Conservation (phyloP, 2,888 invertebrate genomes). For the Drosophila mercatorum region DNA sequence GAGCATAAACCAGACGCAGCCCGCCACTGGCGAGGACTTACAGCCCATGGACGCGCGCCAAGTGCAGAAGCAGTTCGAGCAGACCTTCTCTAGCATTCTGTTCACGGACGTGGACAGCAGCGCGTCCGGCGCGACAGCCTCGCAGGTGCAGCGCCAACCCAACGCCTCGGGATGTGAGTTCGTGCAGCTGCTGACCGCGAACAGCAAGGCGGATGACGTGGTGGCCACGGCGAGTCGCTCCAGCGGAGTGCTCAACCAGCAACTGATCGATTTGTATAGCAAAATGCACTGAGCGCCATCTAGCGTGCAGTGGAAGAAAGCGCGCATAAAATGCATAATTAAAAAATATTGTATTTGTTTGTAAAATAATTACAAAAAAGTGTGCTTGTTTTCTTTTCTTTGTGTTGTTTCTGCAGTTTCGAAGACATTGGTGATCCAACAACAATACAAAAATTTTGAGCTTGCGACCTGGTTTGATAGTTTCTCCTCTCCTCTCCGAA, state of each 20-base stretch:
- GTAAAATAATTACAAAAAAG: conserved; percentile 76
- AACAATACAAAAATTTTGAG: conserved; percentile 67
- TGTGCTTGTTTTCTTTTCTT: conserved; percentile 23
- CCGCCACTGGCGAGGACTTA: conserved; percentile 61
- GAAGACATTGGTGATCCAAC: conserved; percentile 72
- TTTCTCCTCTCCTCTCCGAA: not conserved
- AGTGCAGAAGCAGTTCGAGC: conserved; percentile 78
- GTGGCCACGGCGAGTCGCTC: conserved; percentile 3
- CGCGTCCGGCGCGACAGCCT: conserved; percentile 2
- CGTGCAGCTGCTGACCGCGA: conserved; percentile 62
- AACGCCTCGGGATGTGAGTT: conserved; percentile 65
- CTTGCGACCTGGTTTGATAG: conserved; percentile 56
- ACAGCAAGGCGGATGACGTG: conserved; percentile 11
- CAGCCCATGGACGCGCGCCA: conserved; percentile 73
- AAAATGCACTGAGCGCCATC: conserved; percentile 64
- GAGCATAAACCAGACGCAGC: conserved; percentile 48
- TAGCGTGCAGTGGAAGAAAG: conserved; percentile 1
- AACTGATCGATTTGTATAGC: conserved; percentile 78
- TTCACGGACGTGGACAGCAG: conserved; percentile 71
- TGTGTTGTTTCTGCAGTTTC: conserved; percentile 35
- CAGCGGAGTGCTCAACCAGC: conserved; percentile 56
- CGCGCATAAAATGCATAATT: conserved; percentile 48
- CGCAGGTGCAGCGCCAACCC: conserved; percentile 14
- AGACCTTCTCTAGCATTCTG: conserved; percentile 74
- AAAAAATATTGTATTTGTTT: conserved; percentile 76